Base-by-base conservation (phyloP, 2,888 invertebrate species). In the Diarsia brunnea region DNA sequence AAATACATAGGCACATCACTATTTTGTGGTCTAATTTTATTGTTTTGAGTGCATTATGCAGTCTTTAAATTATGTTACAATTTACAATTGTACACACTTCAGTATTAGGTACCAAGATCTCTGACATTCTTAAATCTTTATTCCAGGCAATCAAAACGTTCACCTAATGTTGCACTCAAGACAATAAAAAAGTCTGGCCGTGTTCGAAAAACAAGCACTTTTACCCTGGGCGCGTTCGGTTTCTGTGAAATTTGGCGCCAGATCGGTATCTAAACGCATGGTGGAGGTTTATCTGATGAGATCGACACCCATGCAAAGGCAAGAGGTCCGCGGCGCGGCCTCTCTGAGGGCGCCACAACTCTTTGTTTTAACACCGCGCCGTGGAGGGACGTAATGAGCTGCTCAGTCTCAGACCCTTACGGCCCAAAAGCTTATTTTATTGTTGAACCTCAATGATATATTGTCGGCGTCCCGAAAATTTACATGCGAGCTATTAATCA, bases 161-260 rank as follows among this genome's bases (percentile, higher is more conserved):
- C 64, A 58, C 49, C 58, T 76, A 78, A 73, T 64, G 67, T 69
- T 69, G 21, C 49, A 77, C 64, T 75, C 61, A 73, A 81, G 47
- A 63, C 75, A 65, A 75, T 84, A 84, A 78, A 87, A 78, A 79
- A 58, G 68, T 75, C 70, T 68, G 73, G 31, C 58, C 38, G 43
- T 84, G 79, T 90, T 91, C 89, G 84, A 89, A 93, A 91, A 90
- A 84, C 75, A 75, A 70, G 71, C 63, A 86, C 82, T 89, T 90
- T 88, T 84, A 84, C 88, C 82, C 83, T 84, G 73, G 82, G 79
- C 81, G 89, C 88, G 87, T 90, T 91, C 79, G 85, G 91, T 90
- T 95, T 95, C 95, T 94, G 94, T 95, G 94, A 95, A 95, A 94
- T 95, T 95, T 95, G 95, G 95, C 95, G 95, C 95, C 95, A 93